These are phyloP conservation scores for Dryobota labecula DNA, from an alignment of 2,888 invertebrate species.

Conservation along the genomic window DNA sequence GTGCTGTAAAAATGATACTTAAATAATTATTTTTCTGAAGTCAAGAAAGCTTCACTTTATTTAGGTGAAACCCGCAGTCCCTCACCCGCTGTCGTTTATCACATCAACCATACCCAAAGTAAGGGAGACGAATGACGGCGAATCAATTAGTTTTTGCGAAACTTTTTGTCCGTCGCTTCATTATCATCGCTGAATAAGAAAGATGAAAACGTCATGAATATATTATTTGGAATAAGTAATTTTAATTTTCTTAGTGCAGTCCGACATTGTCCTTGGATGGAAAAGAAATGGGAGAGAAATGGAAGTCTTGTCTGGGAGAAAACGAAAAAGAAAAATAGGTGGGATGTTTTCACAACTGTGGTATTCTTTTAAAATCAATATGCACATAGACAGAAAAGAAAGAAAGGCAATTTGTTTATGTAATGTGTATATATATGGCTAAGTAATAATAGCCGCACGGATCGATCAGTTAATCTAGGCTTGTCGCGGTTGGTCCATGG, in stretches of 20 bases:
- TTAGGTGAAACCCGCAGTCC: not conserved
- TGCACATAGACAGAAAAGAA: not conserved
- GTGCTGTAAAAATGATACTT: too few relatives aligned
- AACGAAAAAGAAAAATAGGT: not conserved
- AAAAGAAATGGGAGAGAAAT: not conserved
- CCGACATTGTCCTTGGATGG: conserved; percentile 24
- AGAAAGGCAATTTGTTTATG: not conserved
- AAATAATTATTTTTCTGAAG: too few relatives aligned
- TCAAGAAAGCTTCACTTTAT: not conserved
- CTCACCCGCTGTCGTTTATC: conserved; percentile 31
- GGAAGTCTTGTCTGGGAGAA: not conserved
- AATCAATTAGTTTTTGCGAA: conserved; percentile 77
- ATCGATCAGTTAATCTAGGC: too few relatives aligned
- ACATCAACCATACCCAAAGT: conserved; percentile 49
- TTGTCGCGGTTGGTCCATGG: too few relatives aligned
- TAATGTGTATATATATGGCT: too few relatives aligned
- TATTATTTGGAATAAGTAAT: conserved; percentile 61
- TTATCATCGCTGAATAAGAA: conserved; percentile 69
- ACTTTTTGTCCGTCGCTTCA: conserved; percentile 72
- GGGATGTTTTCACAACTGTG: not conserved
- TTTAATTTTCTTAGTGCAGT: conserved; percentile 35
- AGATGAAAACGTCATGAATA: conserved; percentile 73
- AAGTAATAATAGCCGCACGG: too few relatives aligned
- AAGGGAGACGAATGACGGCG: conserved; percentile 67
- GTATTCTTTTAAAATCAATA: not conserved